phyloP scores from a whole-genome alignment of 2,888 invertebrate species.

The Acronicta aceris region DNA sequence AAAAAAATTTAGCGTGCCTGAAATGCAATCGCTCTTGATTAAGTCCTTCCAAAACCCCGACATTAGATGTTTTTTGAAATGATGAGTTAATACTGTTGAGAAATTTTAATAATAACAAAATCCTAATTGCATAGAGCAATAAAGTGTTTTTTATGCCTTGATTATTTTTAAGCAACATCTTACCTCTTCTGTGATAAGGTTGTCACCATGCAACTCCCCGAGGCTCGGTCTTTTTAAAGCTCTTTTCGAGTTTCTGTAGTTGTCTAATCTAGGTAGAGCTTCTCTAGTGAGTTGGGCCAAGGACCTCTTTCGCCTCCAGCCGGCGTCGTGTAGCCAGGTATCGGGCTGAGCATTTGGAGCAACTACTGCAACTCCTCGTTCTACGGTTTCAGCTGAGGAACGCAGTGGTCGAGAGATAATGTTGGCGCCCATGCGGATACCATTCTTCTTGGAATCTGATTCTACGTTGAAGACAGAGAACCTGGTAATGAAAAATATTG shows the following conservation, averaged over 20 bases:
- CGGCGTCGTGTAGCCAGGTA: conserved; percentile 84
- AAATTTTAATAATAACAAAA: too few species aligned
- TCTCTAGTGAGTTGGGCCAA: conserved; percentile 93
- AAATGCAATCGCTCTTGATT: too few species aligned
- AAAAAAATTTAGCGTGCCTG: too few species aligned
- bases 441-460: conserved; percentile 81
- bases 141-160: too few species aligned
- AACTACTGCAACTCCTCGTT: conserved; percentile 63
- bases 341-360: conserved; percentile 69
- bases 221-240: conserved; percentile 94
- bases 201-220: conserved; percentile 94
- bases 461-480: conserved; percentile 82
- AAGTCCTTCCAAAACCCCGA: too few species aligned
- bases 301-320: conserved; percentile 88
- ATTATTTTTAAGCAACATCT: conserved; percentile 21
- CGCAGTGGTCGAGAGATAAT: conserved; percentile 83
- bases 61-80: too few species aligned
- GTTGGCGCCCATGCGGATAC: conserved; percentile 83
- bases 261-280: conserved; percentile 94
- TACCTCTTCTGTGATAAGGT: conserved; percentile 83
- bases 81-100: too few species aligned
- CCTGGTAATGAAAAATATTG: conserved; percentile 58
- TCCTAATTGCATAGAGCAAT: too few species aligned
- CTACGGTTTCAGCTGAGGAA: conserved; percentile 74
- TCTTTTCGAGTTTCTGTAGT: conserved; percentile 94